Evolutionary conservation across 2,888 invertebrate genomes (phyloP).

Genomic region (Temnothorax unifasciatus): DNA sequence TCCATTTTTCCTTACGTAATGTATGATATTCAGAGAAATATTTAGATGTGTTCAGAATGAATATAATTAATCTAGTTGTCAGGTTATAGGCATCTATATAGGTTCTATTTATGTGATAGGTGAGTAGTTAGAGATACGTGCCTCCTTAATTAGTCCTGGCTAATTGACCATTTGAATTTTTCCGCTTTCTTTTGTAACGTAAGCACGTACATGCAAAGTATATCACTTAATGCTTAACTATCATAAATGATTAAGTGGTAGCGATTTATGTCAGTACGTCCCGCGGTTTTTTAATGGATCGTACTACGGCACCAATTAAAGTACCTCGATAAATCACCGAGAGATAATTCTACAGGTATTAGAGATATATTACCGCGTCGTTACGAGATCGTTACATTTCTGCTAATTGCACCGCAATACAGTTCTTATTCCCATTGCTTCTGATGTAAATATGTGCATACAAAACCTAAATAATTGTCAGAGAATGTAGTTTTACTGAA

Average conservation of each 20-base stretch:
- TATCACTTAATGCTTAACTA: constrained; percentile 32
- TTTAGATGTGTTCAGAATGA: background rate
- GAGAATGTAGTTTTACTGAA: background rate
- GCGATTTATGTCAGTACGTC: constrained; percentile 49
- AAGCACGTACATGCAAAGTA: constrained; percentile 8
- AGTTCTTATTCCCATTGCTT: constrained; percentile 18
- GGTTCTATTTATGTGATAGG: constrained; percentile 11
- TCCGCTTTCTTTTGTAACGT: background rate
- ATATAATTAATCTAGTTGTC: background rate
- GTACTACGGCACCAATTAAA: constrained; percentile 44
- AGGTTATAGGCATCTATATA: background rate
- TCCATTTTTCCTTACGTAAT: background rate
- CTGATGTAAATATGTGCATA: background rate
- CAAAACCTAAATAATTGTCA: background rate
- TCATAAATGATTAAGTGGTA: constrained; percentile 50
- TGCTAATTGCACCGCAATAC: constrained; percentile 11
- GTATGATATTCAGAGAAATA: background rate
- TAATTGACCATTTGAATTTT: constrained; percentile 42
- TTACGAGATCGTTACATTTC: constrained; percentile 45
- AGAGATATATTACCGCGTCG: constrained; percentile 52
- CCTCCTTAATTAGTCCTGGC: constrained; percentile 29
- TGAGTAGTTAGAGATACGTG: background rate
- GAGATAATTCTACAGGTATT: constrained; percentile 46
- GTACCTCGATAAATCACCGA: constrained; percentile 48
- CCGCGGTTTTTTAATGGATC: constrained; percentile 48